These are phyloP conservation scores for Torymus tubicola DNA, from an alignment of 2,888 invertebrate species.

Conservation along the genomic window DNA sequence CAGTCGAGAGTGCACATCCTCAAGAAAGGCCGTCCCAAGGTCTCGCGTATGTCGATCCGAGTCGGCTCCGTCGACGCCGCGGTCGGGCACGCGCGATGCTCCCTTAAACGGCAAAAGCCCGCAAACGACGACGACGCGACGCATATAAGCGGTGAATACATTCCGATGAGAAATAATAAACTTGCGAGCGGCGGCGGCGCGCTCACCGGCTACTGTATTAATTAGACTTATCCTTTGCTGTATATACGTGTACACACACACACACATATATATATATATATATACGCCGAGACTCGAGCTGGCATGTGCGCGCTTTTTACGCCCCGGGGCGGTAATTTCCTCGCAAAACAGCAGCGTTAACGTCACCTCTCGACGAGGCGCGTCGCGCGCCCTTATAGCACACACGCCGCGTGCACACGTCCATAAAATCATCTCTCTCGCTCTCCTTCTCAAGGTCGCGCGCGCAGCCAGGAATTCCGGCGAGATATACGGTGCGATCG, in stretches of 20 bases:
- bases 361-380: constrained; percentile 42
- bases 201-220: constrained; percentile 38
- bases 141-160: constrained; percentile 33
- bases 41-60: not conserved
- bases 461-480: not conserved
- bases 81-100: not conserved
- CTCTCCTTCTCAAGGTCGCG: not conserved
- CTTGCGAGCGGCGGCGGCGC: constrained; percentile 26
- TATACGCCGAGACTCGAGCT: not conserved
- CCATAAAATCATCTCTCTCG: constrained; percentile 2
- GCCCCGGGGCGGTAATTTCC: constrained; percentile 28
- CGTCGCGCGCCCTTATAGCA: constrained; percentile 5
- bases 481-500: too few relatives aligned
- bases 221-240: constrained; percentile 26
- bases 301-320: constrained; percentile 21
- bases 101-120: constrained; percentile 44
- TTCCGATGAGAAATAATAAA: constrained; percentile 51
- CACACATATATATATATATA: too few relatives aligned
- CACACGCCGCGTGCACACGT: not conserved
- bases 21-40: constrained; percentile 38
- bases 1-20: constrained; percentile 25
- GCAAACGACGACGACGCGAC: constrained; percentile 15
- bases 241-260: not conserved
- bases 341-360: constrained; percentile 49
- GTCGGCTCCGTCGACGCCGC: too few relatives aligned